Evolutionary conservation across 2,888 invertebrate species (phyloP), one percentile per base, ranked within the genome.

Genomic region (Operophtera brumata): DNA sequence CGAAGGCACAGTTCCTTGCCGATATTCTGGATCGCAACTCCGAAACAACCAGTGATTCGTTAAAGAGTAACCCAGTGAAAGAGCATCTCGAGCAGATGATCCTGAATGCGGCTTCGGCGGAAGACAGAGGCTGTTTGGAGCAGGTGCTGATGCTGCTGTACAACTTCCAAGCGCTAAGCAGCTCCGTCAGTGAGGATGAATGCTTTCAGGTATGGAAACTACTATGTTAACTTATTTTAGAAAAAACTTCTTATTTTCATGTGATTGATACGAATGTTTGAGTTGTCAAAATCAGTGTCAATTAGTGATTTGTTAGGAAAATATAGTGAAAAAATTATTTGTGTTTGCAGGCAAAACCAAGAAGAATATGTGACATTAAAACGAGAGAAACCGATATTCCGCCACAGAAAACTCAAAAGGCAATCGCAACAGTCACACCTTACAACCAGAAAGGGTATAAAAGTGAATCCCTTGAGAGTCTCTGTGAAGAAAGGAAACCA

Each of bases 351-450:
- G 70, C 80, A 58, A 89, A 87, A 84, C 87, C 89, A 52, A 83
- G 80, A 71, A 79, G 75, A 80, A 73, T 82, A 82, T 78, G 81
- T 77, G 88, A 90, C 67, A 70, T 86, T 34, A 84, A 79, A 80
- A 65, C 75, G 56, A 89, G 85, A 80, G 89, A 89, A 65, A 77
- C 77, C 60, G 89, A 89, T 67, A 79, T 82, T 69, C 73, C 77
- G 73, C 78, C 78, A 65, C 81, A 82, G 70, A 87, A 87, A 81
- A 82, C 82, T 50, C 88, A 90, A 36, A 92, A 90, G 76, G 93
- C 91, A 70, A 92, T 92, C 70, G 93, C 93, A 59, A 93, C 93
- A 45, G 92, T 93, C 53, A 92, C 93, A 60, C 94, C 93, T 39
- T 93, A 93, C 66, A 84, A 89, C 63, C 81, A 82, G 63, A 84